Base-by-base conservation (phyloP, 2,797 vertebrate genomes). In the Melanotaenia nigrans region DNA sequence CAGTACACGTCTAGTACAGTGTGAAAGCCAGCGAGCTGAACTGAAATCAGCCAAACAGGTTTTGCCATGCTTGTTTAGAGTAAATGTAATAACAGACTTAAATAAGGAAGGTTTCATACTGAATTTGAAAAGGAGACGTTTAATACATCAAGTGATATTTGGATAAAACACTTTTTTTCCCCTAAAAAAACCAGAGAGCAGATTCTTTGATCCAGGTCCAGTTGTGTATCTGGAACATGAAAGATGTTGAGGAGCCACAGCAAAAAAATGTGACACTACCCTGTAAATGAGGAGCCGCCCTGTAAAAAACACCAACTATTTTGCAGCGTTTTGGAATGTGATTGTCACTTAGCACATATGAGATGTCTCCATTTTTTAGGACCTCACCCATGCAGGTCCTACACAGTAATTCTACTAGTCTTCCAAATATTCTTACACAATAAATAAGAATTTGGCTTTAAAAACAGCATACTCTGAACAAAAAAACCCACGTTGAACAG, bases 181-280 rank as follows among this genome's bases (percentile, higher is more conserved):
- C 30, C 2, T 51, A 40, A 13, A 30, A 32, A 14, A 60, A 30
- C 28, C 30, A 67, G 35, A 42, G 40, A 62, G 51, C 2, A 25
- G 30, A n/a, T 61, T 56, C 33, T 60, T 32, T 33, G 35, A 55
- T 63, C 11, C 2, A 10, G 20, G 25, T 11, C 64, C 42, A 32
- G 36, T 7, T 67, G 32, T 24, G 57, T 53, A 38, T 71, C 53
- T 32, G 36, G 51, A 71, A 35, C 20, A 38, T 4, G 42, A 76
- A 49, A n/a, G 32, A 38, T 18, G 57, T 47, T 24, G 74, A 45
- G 67, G 61, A 70, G 73, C 51, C 1, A 5, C 58, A 63, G 68
- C 53, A 83, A 69, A 85, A 69, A 85, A 87, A 88, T 85, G 85
- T 84, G 59, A 83, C 90, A 80, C 83, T 12, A 1, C 2, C 32